A percentile compares a stretch with the other conserved stretches of the same genome.
Conservation (phyloP, 2,113 vertebrate species). For the Cyphomyrus discorhynchus region DNA sequence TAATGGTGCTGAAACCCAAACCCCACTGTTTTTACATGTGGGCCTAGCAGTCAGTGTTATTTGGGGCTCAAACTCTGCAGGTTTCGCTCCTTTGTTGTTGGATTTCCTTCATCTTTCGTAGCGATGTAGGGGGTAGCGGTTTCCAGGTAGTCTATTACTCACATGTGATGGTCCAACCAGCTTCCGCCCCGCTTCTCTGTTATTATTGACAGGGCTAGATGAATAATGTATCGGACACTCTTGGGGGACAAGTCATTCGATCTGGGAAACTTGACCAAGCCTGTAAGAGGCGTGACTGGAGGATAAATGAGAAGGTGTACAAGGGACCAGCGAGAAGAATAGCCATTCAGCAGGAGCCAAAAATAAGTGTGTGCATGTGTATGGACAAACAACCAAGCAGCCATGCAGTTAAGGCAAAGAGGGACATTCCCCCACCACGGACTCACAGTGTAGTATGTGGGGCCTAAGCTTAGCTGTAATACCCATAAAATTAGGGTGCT, state of each 20-base stretch:
- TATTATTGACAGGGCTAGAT: slow-evolving; percentile 49
- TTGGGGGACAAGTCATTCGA: slow-evolving; percentile 46
- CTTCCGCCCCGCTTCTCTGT: slow-evolving; percentile 23
- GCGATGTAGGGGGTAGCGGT: neutral
- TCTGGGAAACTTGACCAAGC: slow-evolving; percentile 23
- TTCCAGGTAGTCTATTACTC: slow-evolving; percentile 15
- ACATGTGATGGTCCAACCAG: slow-evolving; percentile 28
- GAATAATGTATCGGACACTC: slow-evolving; percentile 52
- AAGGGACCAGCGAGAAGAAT: slow-evolving; percentile 33
- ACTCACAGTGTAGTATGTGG: neutral
- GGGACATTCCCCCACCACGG: neutral
- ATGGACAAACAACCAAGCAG: neutral
- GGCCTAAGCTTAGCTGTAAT: neutral
- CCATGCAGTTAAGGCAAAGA: neutral
- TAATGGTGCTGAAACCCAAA: slow-evolving; percentile 21
- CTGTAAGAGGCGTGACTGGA: slow-evolving; percentile 41
- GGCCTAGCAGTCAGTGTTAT: neutral
- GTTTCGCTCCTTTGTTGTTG: neutral
- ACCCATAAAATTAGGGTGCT: neutral
- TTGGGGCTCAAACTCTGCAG: neutral
- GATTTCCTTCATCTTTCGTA: neutral
- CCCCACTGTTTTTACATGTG: neutral
- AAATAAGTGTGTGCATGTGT: slow-evolving; percentile 26
- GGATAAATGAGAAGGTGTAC: slow-evolving; percentile 28
- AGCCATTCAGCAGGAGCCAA: slow-evolving; percentile 39